These are phyloP conservation scores for Xenops minutus DNA, from an alignment of 2,797 vertebrate genomes.

Conservation along the genomic window DNA sequence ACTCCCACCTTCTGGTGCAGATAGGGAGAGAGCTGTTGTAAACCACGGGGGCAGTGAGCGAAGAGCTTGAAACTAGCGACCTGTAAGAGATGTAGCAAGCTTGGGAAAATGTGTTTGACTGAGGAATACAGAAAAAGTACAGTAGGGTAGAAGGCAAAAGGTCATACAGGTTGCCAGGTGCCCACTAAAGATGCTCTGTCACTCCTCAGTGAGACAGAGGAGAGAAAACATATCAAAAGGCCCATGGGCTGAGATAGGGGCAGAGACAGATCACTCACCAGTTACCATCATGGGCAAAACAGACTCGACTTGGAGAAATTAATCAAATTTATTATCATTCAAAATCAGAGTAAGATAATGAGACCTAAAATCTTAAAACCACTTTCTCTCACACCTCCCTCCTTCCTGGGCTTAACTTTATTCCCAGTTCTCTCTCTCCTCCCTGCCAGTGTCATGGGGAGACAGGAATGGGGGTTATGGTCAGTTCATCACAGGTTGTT, in stretches of 20 bases:
- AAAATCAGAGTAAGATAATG: background rate
- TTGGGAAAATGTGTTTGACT: background rate
- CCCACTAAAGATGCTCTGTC: background rate
- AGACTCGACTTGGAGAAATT: background rate
- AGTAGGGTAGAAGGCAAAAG: background rate
- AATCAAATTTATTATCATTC: background rate
- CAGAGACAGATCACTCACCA: background rate
- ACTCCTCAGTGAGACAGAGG: background rate
- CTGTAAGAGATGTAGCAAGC: background rate
- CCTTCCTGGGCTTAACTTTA: background rate
- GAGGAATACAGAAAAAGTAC: background rate
- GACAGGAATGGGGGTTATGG: background rate
- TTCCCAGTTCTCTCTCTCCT: background rate
- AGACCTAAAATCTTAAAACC: background rate
- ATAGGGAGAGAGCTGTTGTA: background rate
- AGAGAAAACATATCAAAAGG: background rate
- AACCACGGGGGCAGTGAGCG: rapidly evolving
- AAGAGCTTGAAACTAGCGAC: background rate
- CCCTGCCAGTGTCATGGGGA: no score
- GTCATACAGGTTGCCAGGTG: background rate
- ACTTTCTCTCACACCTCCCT: background rate
- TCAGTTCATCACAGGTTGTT: background rate
- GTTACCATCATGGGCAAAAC: background rate
- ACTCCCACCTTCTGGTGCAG: background rate
- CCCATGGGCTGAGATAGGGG: background rate